Conservation (phyloP, 2,888 invertebrate genomes). For the Chironomus tentans region DNA sequence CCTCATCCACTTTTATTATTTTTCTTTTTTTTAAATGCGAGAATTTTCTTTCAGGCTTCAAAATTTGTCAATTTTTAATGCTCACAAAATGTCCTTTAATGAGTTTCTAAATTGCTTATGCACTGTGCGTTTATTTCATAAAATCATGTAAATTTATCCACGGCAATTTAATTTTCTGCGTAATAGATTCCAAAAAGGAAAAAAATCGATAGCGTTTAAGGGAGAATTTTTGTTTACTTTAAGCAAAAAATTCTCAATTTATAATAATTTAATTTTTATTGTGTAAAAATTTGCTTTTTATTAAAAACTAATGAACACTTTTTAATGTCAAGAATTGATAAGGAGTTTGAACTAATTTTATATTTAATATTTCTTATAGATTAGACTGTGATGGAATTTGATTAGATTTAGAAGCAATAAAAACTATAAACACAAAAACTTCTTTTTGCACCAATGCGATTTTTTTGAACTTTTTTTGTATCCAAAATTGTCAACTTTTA, state of each 20-base stretch:
- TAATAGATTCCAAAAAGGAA: neutral
- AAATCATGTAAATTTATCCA: neutral
- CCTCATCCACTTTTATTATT: neutral
- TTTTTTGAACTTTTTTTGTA: neutral
- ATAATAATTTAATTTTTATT: neutral
- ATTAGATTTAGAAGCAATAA: neutral
- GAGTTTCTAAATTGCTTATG: neutral
- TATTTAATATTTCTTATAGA: too few relatives aligned
- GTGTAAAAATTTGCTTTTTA: too few relatives aligned
- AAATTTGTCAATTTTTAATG: neutral
- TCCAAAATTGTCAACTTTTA: neutral
- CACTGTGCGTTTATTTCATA: neutral
- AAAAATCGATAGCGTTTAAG: conserved; percentile 8
- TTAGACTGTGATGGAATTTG: too few relatives aligned
- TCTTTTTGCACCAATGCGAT: neutral
- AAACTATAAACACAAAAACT: neutral
- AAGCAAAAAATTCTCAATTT: neutral
- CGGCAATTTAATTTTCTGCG: neutral
- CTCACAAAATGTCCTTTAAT: too few relatives aligned
- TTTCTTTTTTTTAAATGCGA: neutral
- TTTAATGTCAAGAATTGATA: neutral
- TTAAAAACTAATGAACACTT: conserved; percentile 16
- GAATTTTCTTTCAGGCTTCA: neutral
- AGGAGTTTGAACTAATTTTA: too few relatives aligned
- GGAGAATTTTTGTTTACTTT: conserved; percentile 17